Evolutionary conservation across 92 coral and sea anemone species (phyloP).

Genomic region (Epizoanthus ramosus): DNA sequence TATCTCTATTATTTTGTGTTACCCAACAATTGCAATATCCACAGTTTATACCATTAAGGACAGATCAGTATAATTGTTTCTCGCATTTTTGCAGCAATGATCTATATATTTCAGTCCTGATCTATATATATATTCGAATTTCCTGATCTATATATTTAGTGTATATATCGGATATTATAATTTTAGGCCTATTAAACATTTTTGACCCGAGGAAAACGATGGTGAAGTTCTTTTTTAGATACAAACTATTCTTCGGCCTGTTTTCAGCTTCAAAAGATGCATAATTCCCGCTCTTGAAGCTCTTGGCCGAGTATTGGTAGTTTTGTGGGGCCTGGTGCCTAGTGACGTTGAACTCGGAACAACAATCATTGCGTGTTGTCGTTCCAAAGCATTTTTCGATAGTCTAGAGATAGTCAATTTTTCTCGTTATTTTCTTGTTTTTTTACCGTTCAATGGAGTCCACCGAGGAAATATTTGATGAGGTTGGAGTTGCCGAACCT

Average conservation of each 20-base stretch:
- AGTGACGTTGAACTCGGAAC: slow-evolving; percentile 21
- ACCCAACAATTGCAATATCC: no score
- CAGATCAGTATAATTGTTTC: no score
- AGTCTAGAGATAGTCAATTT: background rate
- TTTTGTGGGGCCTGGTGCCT: slow-evolving; percentile 17
- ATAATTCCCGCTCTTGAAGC: slow-evolving; percentile 15
- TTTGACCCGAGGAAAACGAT: slow-evolving; percentile 18
- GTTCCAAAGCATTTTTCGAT: background rate
- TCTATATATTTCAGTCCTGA: no score
- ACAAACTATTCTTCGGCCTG: background rate
- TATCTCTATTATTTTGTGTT: no score
- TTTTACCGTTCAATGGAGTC: slow-evolving; percentile 3
- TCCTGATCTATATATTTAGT: background rate
- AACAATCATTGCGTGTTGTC: background rate
- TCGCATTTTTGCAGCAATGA: no score
- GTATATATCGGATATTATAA: slow-evolving; percentile 15
- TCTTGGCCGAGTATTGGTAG: slow-evolving; percentile 15
- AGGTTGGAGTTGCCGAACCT: background rate
- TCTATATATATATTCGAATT: no score
- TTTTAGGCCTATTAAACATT: background rate
- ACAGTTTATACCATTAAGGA: no score
- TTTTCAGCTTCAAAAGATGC: background rate
- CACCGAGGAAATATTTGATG: slow-evolving; percentile 10
- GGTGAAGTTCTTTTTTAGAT: slow-evolving; percentile 12
- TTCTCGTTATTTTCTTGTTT: background rate